Evolutionary conservation across 1,140 invertebrate species (phyloP).

Genomic region (Monomorium pharaonis): DNA sequence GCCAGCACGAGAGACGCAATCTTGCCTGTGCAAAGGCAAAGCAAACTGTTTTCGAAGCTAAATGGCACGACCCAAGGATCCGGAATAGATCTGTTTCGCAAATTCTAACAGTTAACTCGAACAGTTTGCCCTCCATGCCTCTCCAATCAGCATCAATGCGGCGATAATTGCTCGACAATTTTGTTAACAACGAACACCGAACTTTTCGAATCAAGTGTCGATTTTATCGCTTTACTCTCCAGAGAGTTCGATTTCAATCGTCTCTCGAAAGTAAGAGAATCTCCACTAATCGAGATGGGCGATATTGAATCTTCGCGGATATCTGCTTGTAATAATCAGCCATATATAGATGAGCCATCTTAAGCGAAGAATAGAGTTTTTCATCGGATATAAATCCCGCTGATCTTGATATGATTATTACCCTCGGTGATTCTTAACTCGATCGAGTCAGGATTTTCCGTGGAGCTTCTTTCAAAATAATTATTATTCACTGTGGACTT

Average conservation of each 20-base stretch:
- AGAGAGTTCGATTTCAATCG: slow-evolving; percentile 37
- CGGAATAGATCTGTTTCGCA: not conserved
- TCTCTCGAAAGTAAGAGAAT: not conserved
- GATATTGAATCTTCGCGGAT: slow-evolving; percentile 32
- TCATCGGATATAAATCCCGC: not conserved
- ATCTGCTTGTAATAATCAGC: slow-evolving; percentile 30
- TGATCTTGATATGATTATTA: slow-evolving; percentile 1
- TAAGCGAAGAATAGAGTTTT: not conserved
- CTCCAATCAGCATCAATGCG: too few species aligned
- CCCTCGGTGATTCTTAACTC: not conserved
- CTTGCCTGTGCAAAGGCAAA: not conserved
- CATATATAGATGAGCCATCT: not conserved
- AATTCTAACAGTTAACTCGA: slow-evolving; percentile 11
- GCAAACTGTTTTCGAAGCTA: slow-evolving; percentile 23
- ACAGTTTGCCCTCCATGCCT: not conserved
- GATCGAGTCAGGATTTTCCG: not conserved
- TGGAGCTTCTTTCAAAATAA: not conserved
- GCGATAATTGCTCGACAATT: slow-evolving; percentile 21
- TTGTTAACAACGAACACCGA: not conserved
- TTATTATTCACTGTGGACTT: not conserved
- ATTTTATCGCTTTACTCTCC: slow-evolving; percentile 11
- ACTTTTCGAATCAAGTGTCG: slow-evolving; percentile 28
- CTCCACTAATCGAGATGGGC: not conserved
- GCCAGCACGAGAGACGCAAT: slow-evolving; percentile 7
- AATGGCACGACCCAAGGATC: not conserved